Evolutionary conservation across 2,113 vertebrate genomes (phyloP).

Genomic region (Chloroceryle aenea): DNA sequence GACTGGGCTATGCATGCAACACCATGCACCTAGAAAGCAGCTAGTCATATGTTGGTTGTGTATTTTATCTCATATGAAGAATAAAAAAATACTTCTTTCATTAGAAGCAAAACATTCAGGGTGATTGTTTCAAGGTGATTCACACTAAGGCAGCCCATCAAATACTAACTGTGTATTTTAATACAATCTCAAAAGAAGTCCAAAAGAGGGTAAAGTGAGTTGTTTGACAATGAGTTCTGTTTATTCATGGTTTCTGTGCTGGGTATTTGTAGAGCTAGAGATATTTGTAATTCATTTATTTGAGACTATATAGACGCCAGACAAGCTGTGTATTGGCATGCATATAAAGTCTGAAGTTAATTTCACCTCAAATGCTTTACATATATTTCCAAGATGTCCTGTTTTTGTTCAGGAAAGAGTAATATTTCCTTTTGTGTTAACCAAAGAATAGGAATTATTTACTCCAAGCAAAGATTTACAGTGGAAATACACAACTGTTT

Average conservation of each 20-base stretch:
- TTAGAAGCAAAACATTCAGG: not conserved
- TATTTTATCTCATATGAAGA: not conserved
- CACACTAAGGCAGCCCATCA: not conserved
- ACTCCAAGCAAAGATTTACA: not conserved
- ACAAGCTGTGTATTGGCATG: not conserved
- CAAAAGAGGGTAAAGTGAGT: not conserved
- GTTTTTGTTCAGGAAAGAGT: not conserved
- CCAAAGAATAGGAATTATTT: constrained; percentile 13
- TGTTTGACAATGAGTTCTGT: not conserved
- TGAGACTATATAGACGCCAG: not conserved
- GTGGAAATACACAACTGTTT: not conserved
- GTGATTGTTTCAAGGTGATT: not conserved
- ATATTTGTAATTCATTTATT: not conserved
- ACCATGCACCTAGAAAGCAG: not conserved
- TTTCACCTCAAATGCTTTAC: not conserved
- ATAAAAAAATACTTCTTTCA: not conserved
- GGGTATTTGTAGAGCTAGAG: not conserved
- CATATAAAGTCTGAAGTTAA: not conserved
- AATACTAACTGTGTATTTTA: not conserved
- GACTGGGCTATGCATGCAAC: not conserved
- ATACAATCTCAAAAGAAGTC: not conserved
- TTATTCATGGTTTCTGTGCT: not conserved
- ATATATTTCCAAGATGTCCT: not conserved
- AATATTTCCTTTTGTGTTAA: not conserved
- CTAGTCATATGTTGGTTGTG: rapidly evolving